Percentiles rank a stretch among this genome's conserved stretches.
phyloP scores from a whole-genome alignment of 92 coral and sea anemone genomes.

The Palythoa grandiflora region DNA sequence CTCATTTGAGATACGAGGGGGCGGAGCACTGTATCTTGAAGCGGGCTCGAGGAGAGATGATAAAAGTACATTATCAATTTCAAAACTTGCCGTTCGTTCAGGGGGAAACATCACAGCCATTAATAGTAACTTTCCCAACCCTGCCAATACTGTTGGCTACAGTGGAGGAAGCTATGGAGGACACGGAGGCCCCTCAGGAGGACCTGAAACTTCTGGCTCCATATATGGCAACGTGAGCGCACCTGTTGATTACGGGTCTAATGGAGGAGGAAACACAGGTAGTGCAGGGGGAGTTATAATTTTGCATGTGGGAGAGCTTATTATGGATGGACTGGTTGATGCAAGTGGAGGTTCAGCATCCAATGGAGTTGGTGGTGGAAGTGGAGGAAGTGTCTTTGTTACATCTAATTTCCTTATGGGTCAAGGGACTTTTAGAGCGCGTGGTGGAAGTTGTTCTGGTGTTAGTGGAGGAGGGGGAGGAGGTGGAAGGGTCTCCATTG shows the following conservation, averaged over 20 bases:
- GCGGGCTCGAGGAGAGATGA: conserved; percentile 28
- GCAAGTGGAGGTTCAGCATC: conserved; percentile 59
- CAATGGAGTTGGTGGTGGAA: conserved; percentile 65
- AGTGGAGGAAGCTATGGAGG: conserved; percentile 68
- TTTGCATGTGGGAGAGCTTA: conserved; percentile 41
- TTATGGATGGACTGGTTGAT: conserved; percentile 59
- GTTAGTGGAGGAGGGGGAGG: conserved; percentile 72
- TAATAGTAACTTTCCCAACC: conserved; percentile 29
- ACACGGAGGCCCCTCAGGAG: conserved; percentile 57
- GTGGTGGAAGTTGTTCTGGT: conserved; percentile 56
- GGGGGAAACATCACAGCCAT: conserved; percentile 59
- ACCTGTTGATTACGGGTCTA: conserved; percentile 67
- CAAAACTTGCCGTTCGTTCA: conserved; percentile 46
- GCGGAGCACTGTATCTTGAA: conserved; percentile 55
- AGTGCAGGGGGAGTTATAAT: conserved; percentile 66
- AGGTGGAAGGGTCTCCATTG: conserved; percentile 60
- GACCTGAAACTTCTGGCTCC: conserved; percentile 24
- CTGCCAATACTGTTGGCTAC: conserved; percentile 4
- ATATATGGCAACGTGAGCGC: conserved; percentile 52
- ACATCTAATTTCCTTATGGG: conserved; percentile 39
- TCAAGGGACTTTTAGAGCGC: conserved; percentile 62
- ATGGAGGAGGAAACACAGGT: conserved; percentile 69
- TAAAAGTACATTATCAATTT: conserved; percentile 40
- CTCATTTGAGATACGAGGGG: conserved; percentile 58
- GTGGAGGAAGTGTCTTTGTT: conserved; percentile 69